These are phyloP conservation scores for Acleris holmiana DNA, from an alignment of 2,888 invertebrate species.

Conservation along the genomic window DNA sequence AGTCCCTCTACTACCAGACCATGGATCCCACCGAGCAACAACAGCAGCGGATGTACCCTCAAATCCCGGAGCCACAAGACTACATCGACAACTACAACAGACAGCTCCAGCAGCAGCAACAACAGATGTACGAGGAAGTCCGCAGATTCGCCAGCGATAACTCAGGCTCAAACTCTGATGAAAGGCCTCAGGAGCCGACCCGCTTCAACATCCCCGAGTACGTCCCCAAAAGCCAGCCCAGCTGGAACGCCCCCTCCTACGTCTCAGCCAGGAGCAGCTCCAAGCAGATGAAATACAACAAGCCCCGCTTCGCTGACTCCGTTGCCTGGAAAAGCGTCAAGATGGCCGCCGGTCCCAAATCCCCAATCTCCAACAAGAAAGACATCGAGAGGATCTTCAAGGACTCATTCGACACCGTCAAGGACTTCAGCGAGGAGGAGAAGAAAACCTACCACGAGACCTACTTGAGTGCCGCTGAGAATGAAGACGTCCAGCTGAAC, in stretches of 20 bases:
- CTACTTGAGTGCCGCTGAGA: constrained; percentile 48
- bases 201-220: constrained; percentile 40
- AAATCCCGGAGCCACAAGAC: constrained; percentile 52
- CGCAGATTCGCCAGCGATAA: not conserved
- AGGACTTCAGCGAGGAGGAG: constrained; percentile 58
- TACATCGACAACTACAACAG: constrained; percentile 48
- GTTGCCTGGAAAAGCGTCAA: constrained; percentile 57
- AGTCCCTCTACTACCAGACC: not conserved
- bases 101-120: constrained; percentile 19
- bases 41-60: constrained; percentile 38
- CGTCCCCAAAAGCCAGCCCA: constrained; percentile 37
- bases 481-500: constrained; percentile 52
- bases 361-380: constrained; percentile 48
- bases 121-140: not conserved
- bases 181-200: constrained; percentile 32
- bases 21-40: constrained; percentile 49
- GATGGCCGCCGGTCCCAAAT: constrained; percentile 52
- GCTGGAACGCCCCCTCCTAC: constrained; percentile 48
- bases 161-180: constrained; percentile 22
- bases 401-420: constrained; percentile 64
- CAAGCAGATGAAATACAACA: constrained; percentile 1
- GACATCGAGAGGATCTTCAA: constrained; percentile 64
- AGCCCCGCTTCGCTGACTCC: constrained; percentile 42
- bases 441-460: constrained; percentile 60
- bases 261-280: constrained; percentile 27